Conservation (phyloP, 2,113 vertebrate genomes). For the Melanotaenia duboulayi region DNA sequence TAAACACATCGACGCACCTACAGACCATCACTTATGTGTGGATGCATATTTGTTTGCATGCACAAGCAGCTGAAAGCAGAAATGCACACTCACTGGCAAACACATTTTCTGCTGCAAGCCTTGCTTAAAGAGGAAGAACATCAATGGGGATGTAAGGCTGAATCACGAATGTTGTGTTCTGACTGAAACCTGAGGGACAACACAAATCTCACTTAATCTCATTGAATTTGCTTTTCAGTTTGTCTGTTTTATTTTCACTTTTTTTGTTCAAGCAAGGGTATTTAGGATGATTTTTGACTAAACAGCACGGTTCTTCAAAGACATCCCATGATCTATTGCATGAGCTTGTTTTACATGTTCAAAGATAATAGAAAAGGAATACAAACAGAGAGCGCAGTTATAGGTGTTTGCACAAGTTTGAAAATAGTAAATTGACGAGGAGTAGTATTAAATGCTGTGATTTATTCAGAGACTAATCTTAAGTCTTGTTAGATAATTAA, state of each 20-base stretch:
- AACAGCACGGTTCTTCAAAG: no score
- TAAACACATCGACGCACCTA: not conserved
- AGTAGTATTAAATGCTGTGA: no score
- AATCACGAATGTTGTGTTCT: slow-evolving; percentile 34
- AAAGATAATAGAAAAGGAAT: no score
- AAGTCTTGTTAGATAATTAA: no score
- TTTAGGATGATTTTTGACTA: not conserved
- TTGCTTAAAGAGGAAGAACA: slow-evolving; percentile 41
- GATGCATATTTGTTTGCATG: not conserved
- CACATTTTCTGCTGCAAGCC: slow-evolving; percentile 16
- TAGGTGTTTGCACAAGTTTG: no score
- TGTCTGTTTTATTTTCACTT: not conserved
- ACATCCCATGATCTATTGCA: no score
- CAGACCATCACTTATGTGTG: not conserved
- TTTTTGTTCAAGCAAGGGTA: not conserved
- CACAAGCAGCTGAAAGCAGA: slow-evolving; percentile 12
- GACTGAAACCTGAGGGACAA: slow-evolving; percentile 31
- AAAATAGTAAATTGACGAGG: no score
- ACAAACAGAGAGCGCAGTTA: no score
- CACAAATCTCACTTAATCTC: not conserved
- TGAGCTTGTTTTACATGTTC: no score
- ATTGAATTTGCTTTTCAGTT: slow-evolving; percentile 3
- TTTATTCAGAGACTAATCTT: no score
- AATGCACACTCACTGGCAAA: not conserved
- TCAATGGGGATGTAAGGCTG: slow-evolving; percentile 42